phyloP scores from a whole-genome alignment of 2,888 invertebrate genomes.

The Eupithecia pulchellata region DNA sequence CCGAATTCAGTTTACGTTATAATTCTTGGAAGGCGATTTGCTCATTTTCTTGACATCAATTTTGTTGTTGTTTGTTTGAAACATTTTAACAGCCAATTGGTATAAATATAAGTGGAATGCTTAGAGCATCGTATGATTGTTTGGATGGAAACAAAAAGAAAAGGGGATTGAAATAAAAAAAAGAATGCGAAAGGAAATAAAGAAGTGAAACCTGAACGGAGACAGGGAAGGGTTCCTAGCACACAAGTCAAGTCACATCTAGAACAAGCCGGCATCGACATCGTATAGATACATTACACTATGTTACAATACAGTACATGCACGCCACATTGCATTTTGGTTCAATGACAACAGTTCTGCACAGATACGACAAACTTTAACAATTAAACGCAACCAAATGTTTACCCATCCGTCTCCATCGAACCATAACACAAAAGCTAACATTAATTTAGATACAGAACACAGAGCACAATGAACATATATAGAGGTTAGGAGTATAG shows the following conservation, averaged over 20 bases:
- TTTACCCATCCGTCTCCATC: constrained; percentile 69
- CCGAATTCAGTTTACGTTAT: constrained; percentile 51
- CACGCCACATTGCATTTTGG: constrained; percentile 83
- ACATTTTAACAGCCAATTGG: constrained; percentile 65
- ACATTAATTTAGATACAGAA: constrained; percentile 83
- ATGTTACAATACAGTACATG: constrained; percentile 83
- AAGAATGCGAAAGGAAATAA: constrained; percentile 56
- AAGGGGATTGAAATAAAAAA: constrained; percentile 49
- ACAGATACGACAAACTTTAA: constrained; percentile 55
- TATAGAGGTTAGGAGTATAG: constrained; percentile 79
- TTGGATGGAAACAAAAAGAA: constrained; percentile 48
- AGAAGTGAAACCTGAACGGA: constrained; percentile 67
- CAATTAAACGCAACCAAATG: constrained; percentile 47
- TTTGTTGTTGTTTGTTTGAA: constrained; percentile 43
- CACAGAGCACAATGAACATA: constrained; percentile 85
- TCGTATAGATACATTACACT: constrained; percentile 76
- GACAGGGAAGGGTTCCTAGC: constrained; percentile 78
- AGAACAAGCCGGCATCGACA: constrained; percentile 75
- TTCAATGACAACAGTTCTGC: constrained; percentile 69
- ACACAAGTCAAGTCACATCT: constrained; percentile 80
- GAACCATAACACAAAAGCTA: constrained; percentile 84
- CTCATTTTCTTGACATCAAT: constrained; percentile 41
- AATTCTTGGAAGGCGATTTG: constrained; percentile 59
- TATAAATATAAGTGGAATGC: constrained; percentile 47
- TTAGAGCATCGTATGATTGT: constrained; percentile 36